Evolutionary conservation across 2,113 vertebrate species (phyloP).

Genomic region (Larimichthys crocea): DNA sequence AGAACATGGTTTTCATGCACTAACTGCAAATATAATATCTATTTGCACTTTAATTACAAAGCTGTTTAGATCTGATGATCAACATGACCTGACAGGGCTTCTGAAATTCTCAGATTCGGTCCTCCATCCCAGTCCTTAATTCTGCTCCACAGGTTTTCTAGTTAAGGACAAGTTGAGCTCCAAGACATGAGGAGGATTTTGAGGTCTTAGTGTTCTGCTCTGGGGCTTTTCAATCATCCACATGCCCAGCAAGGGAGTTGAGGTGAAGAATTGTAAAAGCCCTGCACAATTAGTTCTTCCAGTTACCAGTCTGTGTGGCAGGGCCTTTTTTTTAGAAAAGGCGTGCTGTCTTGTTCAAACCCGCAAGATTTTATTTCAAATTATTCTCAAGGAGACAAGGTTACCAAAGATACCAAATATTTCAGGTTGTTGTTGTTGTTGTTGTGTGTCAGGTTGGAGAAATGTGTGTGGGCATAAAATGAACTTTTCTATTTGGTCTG

Average conservation of each 20-base stretch:
- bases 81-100: slow-evolving; percentile 8
- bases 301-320: slow-evolving; percentile 1
- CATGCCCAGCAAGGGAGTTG: neutral
- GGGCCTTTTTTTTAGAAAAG: slow-evolving; percentile 12
- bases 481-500: neutral
- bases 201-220: slow-evolving; percentile 35
- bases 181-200: slow-evolving; percentile 16
- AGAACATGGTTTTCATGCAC: slow-evolving; percentile 4
- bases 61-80: slow-evolving; percentile 6
- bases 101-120: slow-evolving; percentile 23
- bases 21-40: slow-evolving; percentile 1
- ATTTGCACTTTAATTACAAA: slow-evolving; percentile 9
- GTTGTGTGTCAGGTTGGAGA: slow-evolving; percentile 16
- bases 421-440: neutral
- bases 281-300: slow-evolving; percentile 1
- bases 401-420: slow-evolving; percentile 39
- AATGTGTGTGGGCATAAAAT: slow-evolving; percentile 25
- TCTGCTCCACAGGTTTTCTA: slow-evolving; percentile 4
- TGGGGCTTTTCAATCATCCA: slow-evolving; percentile 38
- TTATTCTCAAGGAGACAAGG: neutral
- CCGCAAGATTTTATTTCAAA: slow-evolving; percentile 21
- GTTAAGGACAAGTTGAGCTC: slow-evolving; percentile 21
- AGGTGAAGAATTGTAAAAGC: slow-evolving; percentile 8
- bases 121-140: slow-evolving; percentile 7
- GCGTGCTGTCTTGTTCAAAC: slow-evolving; percentile 7